phyloP scores from a whole-genome alignment of 2,888 invertebrate genomes.

The Acheta domesticus region DNA sequence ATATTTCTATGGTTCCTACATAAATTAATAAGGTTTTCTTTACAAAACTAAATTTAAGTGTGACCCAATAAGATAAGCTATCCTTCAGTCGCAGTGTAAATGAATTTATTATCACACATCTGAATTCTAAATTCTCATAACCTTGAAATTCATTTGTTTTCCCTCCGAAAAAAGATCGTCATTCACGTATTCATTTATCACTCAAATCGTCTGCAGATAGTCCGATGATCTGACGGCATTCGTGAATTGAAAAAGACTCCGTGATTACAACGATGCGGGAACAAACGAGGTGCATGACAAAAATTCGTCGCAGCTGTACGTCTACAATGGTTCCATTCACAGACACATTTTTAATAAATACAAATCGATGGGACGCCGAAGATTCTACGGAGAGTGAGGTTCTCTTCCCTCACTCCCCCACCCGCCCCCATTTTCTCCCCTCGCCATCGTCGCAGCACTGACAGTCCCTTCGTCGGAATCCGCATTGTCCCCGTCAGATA shows the following conservation, averaged over 20 bases:
- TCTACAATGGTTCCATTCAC: neutral
- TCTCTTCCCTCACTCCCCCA: too few species aligned
- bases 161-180: neutral
- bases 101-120: too few species aligned
- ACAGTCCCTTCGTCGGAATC: neutral
- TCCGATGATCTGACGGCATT: neutral
- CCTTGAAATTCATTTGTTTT: neutral
- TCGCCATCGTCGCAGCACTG: neutral
- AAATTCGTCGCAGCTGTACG: neutral
- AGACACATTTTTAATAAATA: neutral
- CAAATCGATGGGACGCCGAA: neutral
- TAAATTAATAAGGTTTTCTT: too few species aligned
- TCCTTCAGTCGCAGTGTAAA: too few species aligned
- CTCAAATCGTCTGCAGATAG: neutral
- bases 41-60: too few species aligned
- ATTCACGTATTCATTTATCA: neutral
- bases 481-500: neutral
- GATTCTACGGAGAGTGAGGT: neutral
- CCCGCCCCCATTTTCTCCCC: neutral
- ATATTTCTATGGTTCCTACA: too few species aligned
- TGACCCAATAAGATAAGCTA: too few species aligned
- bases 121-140: too few species aligned
- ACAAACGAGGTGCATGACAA: neutral
- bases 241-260: constrained; percentile 4
- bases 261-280: neutral